Evolutionary conservation across 2,113 vertebrate species (phyloP).

Genomic region (Thunnus maccoyii): DNA sequence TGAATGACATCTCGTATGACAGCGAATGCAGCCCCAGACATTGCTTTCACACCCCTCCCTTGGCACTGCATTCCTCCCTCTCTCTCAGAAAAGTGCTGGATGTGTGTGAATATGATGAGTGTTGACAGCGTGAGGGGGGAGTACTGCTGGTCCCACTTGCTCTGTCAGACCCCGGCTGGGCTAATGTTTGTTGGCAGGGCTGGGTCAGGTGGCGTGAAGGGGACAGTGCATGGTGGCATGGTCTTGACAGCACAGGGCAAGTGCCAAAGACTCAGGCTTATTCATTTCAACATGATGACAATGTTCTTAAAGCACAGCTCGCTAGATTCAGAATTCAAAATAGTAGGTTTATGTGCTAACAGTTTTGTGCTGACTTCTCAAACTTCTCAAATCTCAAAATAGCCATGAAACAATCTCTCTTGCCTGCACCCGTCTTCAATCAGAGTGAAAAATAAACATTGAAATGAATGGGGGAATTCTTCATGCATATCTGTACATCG

Average conservation of each 20-base stretch:
- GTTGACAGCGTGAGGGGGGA: slow-evolving; percentile 49
- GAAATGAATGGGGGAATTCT: background rate
- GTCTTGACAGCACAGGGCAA: slow-evolving; percentile 1
- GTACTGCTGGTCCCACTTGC: slow-evolving; percentile 36
- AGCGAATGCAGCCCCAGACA: background rate
- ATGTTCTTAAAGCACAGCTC: background rate
- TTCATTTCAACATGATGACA: slow-evolving; percentile 1
- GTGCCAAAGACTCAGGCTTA: background rate
- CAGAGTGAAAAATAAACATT: slow-evolving; percentile 39
- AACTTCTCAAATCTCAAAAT: background rate
- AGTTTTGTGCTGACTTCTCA: background rate
- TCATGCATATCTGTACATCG: slow-evolving; percentile 34
- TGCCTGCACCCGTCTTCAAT: background rate
- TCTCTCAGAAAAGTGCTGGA: slow-evolving; percentile 39
- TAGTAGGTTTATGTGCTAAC: background rate
- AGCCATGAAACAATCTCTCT: background rate
- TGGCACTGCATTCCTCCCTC: background rate
- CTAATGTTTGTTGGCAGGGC: slow-evolving; percentile 66
- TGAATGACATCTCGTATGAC: slow-evolving; percentile 5
- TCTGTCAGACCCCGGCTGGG: slow-evolving; percentile 26
- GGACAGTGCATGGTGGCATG: slow-evolving; percentile 10
- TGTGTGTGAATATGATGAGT: slow-evolving; percentile 50
- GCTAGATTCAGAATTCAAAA: background rate
- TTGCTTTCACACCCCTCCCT: slow-evolving; percentile 23
- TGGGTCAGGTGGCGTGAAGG: slow-evolving; percentile 43